Conservation (phyloP, 2,113 vertebrate genomes). For the Serinus canaria region DNA sequence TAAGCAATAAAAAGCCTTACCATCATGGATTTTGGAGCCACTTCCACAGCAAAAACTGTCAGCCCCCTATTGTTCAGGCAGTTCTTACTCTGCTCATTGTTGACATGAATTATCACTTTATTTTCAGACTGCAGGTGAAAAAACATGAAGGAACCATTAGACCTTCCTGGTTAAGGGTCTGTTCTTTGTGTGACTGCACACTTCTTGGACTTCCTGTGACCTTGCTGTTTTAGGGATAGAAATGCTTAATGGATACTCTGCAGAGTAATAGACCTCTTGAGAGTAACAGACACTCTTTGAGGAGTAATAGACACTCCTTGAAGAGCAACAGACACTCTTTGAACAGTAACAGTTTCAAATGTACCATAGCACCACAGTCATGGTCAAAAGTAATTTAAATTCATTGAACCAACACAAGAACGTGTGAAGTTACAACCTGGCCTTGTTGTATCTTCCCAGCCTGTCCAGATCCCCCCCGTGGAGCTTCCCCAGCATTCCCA, state of each 20-base stretch:
- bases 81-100: conserved; percentile 88
- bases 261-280: background rate
- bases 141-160: background rate
- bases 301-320: background rate
- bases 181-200: background rate
- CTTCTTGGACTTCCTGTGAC: background rate
- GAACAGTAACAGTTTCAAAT: background rate
- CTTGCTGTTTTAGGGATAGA: background rate
- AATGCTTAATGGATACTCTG: background rate
- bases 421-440: background rate
- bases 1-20: conserved; percentile 62
- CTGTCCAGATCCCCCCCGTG: background rate
- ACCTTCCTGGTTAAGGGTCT: background rate
- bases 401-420: background rate
- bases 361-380: background rate
- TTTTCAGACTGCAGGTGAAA: conserved; percentile 79
- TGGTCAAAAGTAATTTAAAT: background rate
- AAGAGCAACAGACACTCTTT: background rate
- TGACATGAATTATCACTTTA: conserved; percentile 87
- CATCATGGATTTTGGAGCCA: conserved; percentile 85
- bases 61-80: conserved; percentile 86
- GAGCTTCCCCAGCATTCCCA: background rate
- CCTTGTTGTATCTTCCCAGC: background rate
- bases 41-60: conserved; percentile 87
- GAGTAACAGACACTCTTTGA: background rate